phyloP scores from a whole-genome alignment of 2,113 vertebrate genomes.

The Chiloscyllium plagiosum region DNA sequence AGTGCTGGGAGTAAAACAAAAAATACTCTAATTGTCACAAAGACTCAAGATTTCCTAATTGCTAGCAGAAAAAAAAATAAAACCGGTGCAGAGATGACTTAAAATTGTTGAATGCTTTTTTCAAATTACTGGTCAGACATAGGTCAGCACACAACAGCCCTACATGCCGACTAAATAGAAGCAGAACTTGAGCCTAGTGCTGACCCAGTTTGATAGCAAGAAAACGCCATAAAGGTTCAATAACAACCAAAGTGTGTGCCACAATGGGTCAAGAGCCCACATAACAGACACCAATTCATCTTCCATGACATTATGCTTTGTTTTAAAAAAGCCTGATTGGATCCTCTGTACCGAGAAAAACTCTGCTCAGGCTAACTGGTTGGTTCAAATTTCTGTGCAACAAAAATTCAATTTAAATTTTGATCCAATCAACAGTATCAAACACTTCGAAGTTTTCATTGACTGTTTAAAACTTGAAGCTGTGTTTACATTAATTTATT shows the following conservation, averaged over 20 bases:
- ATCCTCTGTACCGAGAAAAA: not conserved
- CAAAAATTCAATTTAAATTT: not conserved
- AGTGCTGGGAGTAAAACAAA: conserved; percentile 34
- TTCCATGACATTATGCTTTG: not conserved
- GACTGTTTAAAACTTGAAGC: not conserved
- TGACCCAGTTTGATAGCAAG: conserved; percentile 9
- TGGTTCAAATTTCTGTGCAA: not conserved
- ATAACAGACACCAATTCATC: not conserved
- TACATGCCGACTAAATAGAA: not conserved
- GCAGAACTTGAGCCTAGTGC: not conserved
- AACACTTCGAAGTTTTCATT: not conserved
- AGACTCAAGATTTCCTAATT: conserved; percentile 32
- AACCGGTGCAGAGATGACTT: conserved; percentile 17
- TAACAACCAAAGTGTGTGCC: not conserved
- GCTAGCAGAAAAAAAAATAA: conserved; percentile 30
- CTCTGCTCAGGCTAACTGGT: not conserved
- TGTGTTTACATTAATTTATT: not conserved
- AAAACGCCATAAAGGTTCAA: not conserved
- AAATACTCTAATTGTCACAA: conserved; percentile 35
- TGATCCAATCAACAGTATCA: not conserved
- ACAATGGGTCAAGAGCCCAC: not conserved
- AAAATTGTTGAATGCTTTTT: not conserved
- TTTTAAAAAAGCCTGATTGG: not conserved
- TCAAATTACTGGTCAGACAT: not conserved
- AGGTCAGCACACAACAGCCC: not conserved